Base-by-base conservation (phyloP, 2,113 vertebrate genomes). In the Stigmatopora argus region DNA sequence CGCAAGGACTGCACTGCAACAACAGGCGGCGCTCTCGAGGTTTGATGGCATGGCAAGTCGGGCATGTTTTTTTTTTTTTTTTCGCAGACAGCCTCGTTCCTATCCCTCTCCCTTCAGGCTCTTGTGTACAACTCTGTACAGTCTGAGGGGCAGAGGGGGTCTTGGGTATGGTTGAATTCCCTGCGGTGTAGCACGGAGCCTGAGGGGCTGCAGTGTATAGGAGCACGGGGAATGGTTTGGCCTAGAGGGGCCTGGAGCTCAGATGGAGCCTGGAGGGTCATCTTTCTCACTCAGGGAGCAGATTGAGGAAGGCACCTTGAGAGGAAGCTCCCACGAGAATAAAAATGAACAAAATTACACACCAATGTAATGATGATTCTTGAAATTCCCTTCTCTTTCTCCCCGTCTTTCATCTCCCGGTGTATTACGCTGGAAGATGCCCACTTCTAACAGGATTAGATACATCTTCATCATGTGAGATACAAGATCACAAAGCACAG, bases 161-260 rank as follows among this genome's bases (percentile, higher is more conserved):
- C 82, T 85, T 75, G 77, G 80, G 80, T 11, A 26, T 14, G 53
- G 78, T 80, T 80, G 82, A 81, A 85, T 89, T 87, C 89, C 89
- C 86, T 79, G 72, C 83, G 82, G 89, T 86, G 70, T 53, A 65
- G 26, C 65, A 77, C 74, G 81, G 74, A 80, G 85, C 87, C 87
- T 75, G 77, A 81, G 85, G 89, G 87, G 79, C 84, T 81, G 70
- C 79, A 59, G 79, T 79, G 81, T 81, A 68, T 52, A 31, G 84
- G 87, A 85, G 84, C 86, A 82, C 26, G 83, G 88, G 85, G 88
- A 89, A 79, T 81, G 84, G 63, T 67, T 66, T 78, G 73, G 80
- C 86, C 85, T 88, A 81, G 81, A 85, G 82, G 87, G 87, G 77
- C 83, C 76, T 86, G 79, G 79, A 88, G 85, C 85, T 90, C 89